Conservation (phyloP, 2,888 invertebrate genomes). For the Cremastinae sp. region DNA sequence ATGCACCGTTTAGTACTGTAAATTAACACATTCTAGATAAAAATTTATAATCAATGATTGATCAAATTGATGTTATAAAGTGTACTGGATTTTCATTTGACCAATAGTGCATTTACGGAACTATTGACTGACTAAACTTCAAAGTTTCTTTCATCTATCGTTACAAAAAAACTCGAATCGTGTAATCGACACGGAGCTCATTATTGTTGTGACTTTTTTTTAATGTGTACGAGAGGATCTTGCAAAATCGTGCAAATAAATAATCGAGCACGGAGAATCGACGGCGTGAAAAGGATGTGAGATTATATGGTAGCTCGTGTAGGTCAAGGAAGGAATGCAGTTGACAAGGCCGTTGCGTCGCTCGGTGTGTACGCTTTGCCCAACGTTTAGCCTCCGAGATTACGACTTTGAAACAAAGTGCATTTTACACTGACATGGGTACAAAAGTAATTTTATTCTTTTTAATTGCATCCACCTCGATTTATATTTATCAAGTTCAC, state of each 20-base stretch:
- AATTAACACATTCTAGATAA: no score
- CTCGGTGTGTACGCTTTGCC: slow-evolving; percentile 60
- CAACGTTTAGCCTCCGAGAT: slow-evolving; percentile 10
- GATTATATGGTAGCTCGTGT: slow-evolving; percentile 72
- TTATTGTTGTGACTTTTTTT: slow-evolving; percentile 6
- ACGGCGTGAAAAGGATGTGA: slow-evolving; percentile 74
- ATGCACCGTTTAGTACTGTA: no score
- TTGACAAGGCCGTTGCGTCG: slow-evolving; percentile 75
- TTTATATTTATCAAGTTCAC: neutral
- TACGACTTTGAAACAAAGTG: slow-evolving; percentile 60
- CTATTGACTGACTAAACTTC: slow-evolving; percentile 22
- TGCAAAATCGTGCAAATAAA: slow-evolving; percentile 57
- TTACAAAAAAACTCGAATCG: slow-evolving; percentile 1
- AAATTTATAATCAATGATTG: no score
- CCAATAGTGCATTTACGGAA: slow-evolving; percentile 41
- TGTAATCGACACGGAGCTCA: slow-evolving; percentile 15
- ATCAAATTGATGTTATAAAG: no score
- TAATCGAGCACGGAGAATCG: slow-evolving; percentile 61
- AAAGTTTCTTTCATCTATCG: slow-evolving; percentile 6
- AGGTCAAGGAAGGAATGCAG: slow-evolving; percentile 80
- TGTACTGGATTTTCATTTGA: no score
- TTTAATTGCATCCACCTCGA: neutral
- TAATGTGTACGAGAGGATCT: neutral
- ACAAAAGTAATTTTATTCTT: neutral
- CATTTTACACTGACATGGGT: slow-evolving; percentile 55